These are phyloP conservation scores for Danionella cerebrum DNA, from an alignment of 2,113 vertebrate genomes.

Conservation along the genomic window DNA sequence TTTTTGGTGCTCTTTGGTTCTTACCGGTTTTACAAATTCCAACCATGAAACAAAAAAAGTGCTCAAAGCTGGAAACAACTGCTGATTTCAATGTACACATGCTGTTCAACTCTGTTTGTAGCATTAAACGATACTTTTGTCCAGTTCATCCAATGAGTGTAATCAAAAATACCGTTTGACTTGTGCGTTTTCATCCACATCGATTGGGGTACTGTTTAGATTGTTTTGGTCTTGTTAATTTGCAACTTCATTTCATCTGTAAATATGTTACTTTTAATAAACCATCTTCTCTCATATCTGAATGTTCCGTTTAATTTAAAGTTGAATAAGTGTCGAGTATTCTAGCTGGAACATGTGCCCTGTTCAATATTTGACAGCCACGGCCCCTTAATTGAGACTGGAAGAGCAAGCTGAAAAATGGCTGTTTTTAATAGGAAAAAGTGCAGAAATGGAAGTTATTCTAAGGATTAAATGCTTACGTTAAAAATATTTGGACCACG, in stretches of 20 bases:
- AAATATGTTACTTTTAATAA: constrained; percentile 65
- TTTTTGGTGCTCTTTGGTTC: too few relatives aligned
- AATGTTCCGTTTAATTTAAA: too few relatives aligned
- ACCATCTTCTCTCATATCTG: constrained; percentile 20
- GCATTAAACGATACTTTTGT: constrained; percentile 93
- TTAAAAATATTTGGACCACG: too few relatives aligned
- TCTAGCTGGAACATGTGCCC: too few relatives aligned
- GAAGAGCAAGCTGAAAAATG: too few relatives aligned
- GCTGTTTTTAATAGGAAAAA: too few relatives aligned
- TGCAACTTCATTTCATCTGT: constrained; percentile 43
- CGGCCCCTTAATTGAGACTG: too few relatives aligned
- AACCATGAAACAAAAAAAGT: background rate
- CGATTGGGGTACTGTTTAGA: constrained; percentile 31
- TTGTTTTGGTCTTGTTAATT: background rate
- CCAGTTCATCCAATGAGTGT: constrained; percentile 63
- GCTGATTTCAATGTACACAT: background rate
- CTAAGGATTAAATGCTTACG: too few relatives aligned
- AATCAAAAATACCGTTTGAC: constrained; percentile 15
- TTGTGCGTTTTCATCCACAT: constrained; percentile 16
- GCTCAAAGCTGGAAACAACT: background rate
- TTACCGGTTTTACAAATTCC: too few relatives aligned
- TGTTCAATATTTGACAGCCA: too few relatives aligned
- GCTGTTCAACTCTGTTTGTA: constrained; percentile 73
- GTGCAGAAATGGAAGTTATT: too few relatives aligned
- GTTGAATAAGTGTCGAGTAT: too few relatives aligned